Evolutionary conservation across 2,888 invertebrate genomes (phyloP).

Genomic region (Drosophila diplacantha): DNA sequence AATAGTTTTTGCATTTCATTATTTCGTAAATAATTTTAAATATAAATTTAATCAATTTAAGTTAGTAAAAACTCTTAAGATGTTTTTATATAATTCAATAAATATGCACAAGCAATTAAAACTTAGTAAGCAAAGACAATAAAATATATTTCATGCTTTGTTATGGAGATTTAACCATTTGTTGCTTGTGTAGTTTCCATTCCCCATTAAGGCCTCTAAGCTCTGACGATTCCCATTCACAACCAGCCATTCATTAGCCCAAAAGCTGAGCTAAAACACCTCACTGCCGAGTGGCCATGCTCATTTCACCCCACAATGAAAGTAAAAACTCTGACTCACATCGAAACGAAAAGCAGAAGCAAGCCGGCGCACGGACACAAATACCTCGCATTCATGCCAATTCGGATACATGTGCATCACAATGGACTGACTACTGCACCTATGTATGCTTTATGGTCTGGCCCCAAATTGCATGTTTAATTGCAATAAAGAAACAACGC

Average conservation of each 20-base stretch:
- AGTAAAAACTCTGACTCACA: conserved; percentile 47
- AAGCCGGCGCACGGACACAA: too few relatives aligned
- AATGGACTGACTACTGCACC: conserved; percentile 31
- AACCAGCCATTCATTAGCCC: conserved; percentile 14
- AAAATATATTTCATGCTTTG: neutral
- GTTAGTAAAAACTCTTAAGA: neutral
- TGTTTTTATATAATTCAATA: neutral
- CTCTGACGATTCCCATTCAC: conserved; percentile 9
- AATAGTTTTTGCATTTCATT: neutral
- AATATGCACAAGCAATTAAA: neutral
- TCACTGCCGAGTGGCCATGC: neutral
- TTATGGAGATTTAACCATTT: neutral
- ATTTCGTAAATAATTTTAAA: neutral
- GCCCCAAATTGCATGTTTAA: conserved; percentile 69
- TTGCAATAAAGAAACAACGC: conserved; percentile 63
- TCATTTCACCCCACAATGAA: conserved; percentile 27
- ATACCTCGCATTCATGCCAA: conserved; percentile 28
- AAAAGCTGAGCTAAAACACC: conserved; percentile 6
- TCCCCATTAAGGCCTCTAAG: neutral
- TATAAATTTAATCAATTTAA: neutral
- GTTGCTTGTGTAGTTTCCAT: neutral
- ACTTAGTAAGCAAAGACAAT: neutral
- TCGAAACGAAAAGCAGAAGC: conserved; percentile 13
- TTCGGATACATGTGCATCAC: conserved; percentile 24
- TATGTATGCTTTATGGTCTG: conserved; percentile 59